phyloP scores from a whole-genome alignment of 1,140 invertebrate species.

The Bactericera cockerelli region DNA sequence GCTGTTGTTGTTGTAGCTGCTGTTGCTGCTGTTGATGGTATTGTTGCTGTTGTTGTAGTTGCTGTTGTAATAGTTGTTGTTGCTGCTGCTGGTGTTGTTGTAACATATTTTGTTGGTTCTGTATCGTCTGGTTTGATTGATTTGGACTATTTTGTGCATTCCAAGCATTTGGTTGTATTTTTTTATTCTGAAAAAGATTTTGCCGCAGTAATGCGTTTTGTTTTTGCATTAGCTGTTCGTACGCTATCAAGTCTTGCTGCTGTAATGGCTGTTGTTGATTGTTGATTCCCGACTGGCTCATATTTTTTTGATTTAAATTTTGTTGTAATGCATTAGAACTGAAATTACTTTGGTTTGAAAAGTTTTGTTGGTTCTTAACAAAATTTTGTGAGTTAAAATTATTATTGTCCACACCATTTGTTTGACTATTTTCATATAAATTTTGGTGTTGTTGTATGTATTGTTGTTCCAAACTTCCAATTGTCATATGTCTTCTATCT shows the following conservation, averaged over 20 bases:
- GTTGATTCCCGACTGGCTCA: conserved; percentile 17
- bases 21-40: background rate
- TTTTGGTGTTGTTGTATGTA: conserved; percentile 2
- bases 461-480: conserved; percentile 2
- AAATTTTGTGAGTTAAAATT: background rate
- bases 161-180: conserved; percentile 14
- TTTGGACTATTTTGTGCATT: background rate
- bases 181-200: conserved; percentile 31
- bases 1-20: conserved; percentile 3
- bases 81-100: conserved; percentile 1
- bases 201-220: conserved; percentile 32
- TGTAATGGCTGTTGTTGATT: conserved; percentile 19
- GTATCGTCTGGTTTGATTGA: background rate
- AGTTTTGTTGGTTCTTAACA: conserved; percentile 7
- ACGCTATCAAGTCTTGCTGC: conserved; percentile 15
- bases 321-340: conserved; percentile 3
- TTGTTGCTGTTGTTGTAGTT: conserved; percentile 10
- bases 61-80: conserved; percentile 8
- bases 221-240: conserved; percentile 25
- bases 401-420: background rate
- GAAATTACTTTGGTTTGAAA: conserved; percentile 7
- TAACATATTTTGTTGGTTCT: background rate
- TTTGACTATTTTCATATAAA: background rate
- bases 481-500: conserved; percentile 6
- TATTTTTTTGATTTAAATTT: conserved; percentile 12